phyloP scores from a whole-genome alignment of 1,140 invertebrate genomes.

The Drosophila subobscura region DNA sequence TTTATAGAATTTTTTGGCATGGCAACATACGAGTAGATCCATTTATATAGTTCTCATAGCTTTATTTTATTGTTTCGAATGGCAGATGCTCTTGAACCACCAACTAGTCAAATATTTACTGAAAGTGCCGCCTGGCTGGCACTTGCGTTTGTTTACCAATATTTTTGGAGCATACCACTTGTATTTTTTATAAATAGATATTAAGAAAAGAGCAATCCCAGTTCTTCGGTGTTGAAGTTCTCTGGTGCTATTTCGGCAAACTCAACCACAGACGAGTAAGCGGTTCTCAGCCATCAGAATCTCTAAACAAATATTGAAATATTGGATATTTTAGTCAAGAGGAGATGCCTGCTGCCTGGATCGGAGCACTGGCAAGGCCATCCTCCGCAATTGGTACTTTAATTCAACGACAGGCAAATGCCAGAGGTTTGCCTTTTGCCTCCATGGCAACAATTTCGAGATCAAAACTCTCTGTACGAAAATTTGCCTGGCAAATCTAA shows the following conservation, averaged over 20 bases:
- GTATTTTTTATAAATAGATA: constrained; percentile 18
- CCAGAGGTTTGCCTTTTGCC: constrained; percentile 30
- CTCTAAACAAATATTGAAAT: no score
- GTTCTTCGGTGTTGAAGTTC: constrained; percentile 8
- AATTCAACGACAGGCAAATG: constrained; percentile 24
- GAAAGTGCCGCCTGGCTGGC: not conserved
- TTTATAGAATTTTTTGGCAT: no score
- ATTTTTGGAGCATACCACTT: no score
- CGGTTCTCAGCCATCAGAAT: not conserved
- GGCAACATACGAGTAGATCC: no score
- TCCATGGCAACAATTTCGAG: constrained; percentile 38
- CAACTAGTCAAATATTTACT: constrained; percentile 16
- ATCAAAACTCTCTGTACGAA: constrained; percentile 12
- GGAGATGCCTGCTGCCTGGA: constrained; percentile 15
- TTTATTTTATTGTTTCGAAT: not conserved
- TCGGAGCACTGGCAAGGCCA: constrained; percentile 9
- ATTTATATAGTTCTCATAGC: no score
- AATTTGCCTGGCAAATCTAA: not conserved
- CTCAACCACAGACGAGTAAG: constrained; percentile 11
- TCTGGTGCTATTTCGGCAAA: not conserved
- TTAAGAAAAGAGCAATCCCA: not conserved
- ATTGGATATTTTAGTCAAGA: not conserved
- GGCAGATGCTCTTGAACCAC: constrained; percentile 1
- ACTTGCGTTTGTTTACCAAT: constrained; percentile 1
- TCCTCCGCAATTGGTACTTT: constrained; percentile 27